phyloP scores from a whole-genome alignment of 2,113 vertebrate genomes.

The Asarcornis scutulata region DNA sequence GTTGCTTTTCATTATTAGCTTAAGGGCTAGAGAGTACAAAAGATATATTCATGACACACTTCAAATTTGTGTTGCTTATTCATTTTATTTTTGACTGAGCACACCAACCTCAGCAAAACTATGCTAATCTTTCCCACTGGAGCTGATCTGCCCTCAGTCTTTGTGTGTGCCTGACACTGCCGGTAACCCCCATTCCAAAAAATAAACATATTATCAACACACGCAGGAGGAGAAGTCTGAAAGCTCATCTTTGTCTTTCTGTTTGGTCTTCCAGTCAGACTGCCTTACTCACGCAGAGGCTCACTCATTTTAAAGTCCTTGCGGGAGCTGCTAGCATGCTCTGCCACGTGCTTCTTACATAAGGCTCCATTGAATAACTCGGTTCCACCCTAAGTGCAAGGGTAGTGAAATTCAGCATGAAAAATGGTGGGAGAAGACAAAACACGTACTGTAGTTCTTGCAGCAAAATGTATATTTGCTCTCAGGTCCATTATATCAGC shows the following conservation, averaged over 20 bases:
- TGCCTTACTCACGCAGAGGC: neutral
- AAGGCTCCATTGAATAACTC: neutral
- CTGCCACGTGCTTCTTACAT: conserved; percentile 18
- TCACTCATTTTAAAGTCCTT: neutral
- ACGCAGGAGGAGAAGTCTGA: neutral
- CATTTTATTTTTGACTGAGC: conserved; percentile 34
- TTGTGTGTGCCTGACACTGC: conserved; percentile 14
- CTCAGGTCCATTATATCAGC: neutral
- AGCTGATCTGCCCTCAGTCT: conserved; percentile 25
- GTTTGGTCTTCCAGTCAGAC: conserved; percentile 11
- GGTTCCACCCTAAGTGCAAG: neutral
- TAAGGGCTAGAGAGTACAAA: conserved; percentile 20
- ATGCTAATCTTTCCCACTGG: conserved; percentile 16
- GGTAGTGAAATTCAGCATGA: neutral
- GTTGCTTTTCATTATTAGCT: conserved; percentile 58
- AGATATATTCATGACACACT: conserved; percentile 17
- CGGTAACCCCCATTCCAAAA: conserved; percentile 40
- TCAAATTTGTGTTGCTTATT: conserved; percentile 21
- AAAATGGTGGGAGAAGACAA: neutral
- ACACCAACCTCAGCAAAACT: conserved; percentile 1
- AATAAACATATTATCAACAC: conserved; percentile 29
- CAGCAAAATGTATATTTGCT: neutral
- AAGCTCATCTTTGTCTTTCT: conserved; percentile 44
- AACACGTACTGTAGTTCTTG: neutral
- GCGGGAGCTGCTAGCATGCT: neutral